Base-by-base conservation (phyloP, 37 sponge, comb jelly and placozoan genomes). In the Haliclona indistincta region DNA sequence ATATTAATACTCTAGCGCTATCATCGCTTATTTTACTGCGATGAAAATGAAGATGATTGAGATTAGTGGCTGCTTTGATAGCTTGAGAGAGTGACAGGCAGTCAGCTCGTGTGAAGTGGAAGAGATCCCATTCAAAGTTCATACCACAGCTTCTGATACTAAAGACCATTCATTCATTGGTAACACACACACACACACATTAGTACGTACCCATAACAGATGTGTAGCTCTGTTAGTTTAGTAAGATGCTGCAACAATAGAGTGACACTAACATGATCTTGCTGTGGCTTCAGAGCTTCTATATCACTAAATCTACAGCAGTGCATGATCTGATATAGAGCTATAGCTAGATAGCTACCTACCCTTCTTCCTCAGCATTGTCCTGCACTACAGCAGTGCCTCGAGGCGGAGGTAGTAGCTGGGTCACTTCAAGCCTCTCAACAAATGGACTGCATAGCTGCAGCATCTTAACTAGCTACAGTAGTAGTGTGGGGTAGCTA, bases 121-220 rank as follows among this genome's bases (percentile, higher is more conserved):
- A 92, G 35, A 96, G 73, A 1, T 75, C 80, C 97, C 97, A 96
- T 52, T 92, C 93, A 73, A 96, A 96, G 75, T 96, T 96, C 97
- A 96, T 96, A 0, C 97, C 97, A 88, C 93, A 92, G 64, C 86
- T 84, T 4, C 76, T 64, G 5, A 96, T 90, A 0, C 90, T 88
- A 63, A n/a, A n/a, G n/a, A n/a, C n/a, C n/a, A n/a, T n/a, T n/a
- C n/a, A 51, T 4, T 32, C 29, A 32, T 30, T 70, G 28, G 29
- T 39, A n/a, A 49, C 22, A 22, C 35, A 54, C 11, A 53, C 8
- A 3, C 3, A 56, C 39, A 25, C 22, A 47, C 39, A 43, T 39
- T 20, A 51, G 17, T 68, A 44, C 81, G 35, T 70, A 90, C 95
- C 97, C 92, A 72, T 83, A 97, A 19, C 78, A 78, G 5, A 97